A percentile compares a stretch with the other conserved stretches of the same genome.
These are phyloP conservation scores for Nesometra sesokonis DNA, from an alignment of 35 echinoderm and acorn worm genomes.

Conservation along the genomic window DNA sequence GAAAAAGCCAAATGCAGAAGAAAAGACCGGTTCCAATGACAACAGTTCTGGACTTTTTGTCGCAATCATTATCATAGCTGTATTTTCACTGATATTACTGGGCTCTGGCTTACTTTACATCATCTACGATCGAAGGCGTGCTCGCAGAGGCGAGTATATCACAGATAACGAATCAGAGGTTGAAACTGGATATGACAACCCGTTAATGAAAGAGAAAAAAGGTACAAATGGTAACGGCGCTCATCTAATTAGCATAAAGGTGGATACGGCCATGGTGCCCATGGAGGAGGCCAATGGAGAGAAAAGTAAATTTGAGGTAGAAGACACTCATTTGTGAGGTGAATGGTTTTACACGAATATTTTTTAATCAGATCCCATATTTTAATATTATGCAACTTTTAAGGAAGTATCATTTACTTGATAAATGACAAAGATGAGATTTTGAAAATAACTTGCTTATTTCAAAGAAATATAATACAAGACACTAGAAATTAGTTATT, in stretches of 20 bases:
- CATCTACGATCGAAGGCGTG: conserved; percentile 24
- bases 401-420: too few relatives aligned
- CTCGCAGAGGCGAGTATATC: conserved; percentile 42
- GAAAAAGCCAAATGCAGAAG: not conserved
- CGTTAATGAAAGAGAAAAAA: conserved; percentile 31
- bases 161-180: conserved; percentile 36
- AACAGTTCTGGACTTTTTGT: conserved; percentile 34
- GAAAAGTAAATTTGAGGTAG: conserved; percentile 46
- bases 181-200: conserved; percentile 47
- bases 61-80: conserved; percentile 36
- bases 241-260: conserved; percentile 39
- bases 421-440: too few relatives aligned
- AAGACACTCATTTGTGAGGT: conserved; percentile 51
- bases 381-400: too few relatives aligned
- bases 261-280: conserved; percentile 6
- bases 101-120: conserved; percentile 43
- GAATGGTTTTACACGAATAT: not conserved
- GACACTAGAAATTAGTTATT: too few relatives aligned
- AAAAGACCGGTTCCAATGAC: not conserved
- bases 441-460: too few relatives aligned
- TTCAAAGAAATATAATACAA: too few relatives aligned
- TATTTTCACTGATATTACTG: conserved; percentile 27
- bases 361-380: not conserved
- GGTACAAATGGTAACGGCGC: conserved; percentile 37
- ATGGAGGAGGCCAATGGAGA: conserved; percentile 45